Base-by-base conservation (phyloP, 1,140 invertebrate genomes). In the Nylanderia fulva region DNA sequence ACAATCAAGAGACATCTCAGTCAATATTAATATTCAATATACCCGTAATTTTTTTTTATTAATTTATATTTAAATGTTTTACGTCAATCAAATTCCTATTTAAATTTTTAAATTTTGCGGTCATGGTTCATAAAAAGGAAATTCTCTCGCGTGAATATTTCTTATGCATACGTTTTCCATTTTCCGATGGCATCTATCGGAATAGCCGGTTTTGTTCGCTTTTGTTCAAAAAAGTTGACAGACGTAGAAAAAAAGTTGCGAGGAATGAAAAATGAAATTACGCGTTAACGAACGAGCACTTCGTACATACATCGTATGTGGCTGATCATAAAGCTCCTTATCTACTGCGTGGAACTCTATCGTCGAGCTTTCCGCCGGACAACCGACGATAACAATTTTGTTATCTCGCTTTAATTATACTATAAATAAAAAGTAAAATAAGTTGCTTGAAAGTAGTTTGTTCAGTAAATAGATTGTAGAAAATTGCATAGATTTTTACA, bases 341-440 rank as follows among this genome's bases (percentile, higher is more conserved):
- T 82, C 52, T 82, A 80, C 48, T 79, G 11, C 33, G 29, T 2
- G 36, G 39, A 58, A 71, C 36, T 82, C 36, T 72, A 72, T 71
- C 77, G n/a, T 8, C 11, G 24, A 0, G 36, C 18, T 80, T 80
- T 80, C 68, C 52, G 52, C 24, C 8, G 18, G 24, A 36, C 39
- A 52, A 24, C 36, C 24, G 48, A 42, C 24, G 48, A 42, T 69
- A 80, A 69, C 11, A 80, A 80, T 80, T 60, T 72, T 13, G 21
- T 79, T 58, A 82, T 71, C 33, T 56, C 13, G n/a, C 4, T 82
- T 56, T 24, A 71, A 42, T n/a, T 58, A 36, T 13, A 4, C 0
- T 2, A 4, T 18, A 42, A 45, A 5, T 27, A 21, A 39, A 56
- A 21, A 33, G 11, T 27, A 21, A 39, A 56, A 42, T 2, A 39